Evolutionary conservation across 2,797 vertebrate species (phyloP), one percentile per base, ranked within the genome.

Genomic region (Pangasius larnaudii): DNA sequence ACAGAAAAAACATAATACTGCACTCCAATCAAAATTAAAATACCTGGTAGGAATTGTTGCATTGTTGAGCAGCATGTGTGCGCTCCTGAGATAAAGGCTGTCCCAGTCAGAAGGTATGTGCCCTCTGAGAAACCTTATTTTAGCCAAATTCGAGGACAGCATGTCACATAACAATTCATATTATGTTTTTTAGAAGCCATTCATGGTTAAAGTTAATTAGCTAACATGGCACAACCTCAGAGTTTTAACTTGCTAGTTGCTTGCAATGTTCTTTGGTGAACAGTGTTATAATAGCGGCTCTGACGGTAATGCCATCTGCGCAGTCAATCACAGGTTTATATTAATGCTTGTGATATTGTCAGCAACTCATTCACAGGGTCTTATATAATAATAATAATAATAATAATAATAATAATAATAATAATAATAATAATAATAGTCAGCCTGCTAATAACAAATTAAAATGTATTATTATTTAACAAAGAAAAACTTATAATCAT

Each of bases 1-100:
- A 39, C 59, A 80, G 19, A 59, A 80, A 80, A 39, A 59, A 80
- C 49, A 79, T 33, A 79, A 80, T 33, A 79, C 30, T 56, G 18
- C 51, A 79, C 18, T 58, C 16, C 42, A 74, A n/a, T 49, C 1
- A 75, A 49, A 49, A 49, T 27, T 49, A 27, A 75, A 49, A 75
- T 46, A 75, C 4, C 24, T 11, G 8, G 18, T 71, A 71, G 6
- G 33, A 19, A 72, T 42, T 42, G 42, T 42, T 42, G 39, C 16
- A 39, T 30, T 67, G n/a, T 67, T 69, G 65, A 14, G 30, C 65
- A 46, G 22, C 71, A 27, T 24, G 67, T 46, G 71, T 74, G 71
- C 2, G 10, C 67, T 39, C 67, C 13, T 11, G 30, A 69, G 30
- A 69, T 69, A 33, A 69, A 69, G 30, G 14, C 69, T 22, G 18